Evolutionary conservation across 2,797 vertebrate species (phyloP).

Genomic region (Pipistrellus pipistrellus): DNA sequence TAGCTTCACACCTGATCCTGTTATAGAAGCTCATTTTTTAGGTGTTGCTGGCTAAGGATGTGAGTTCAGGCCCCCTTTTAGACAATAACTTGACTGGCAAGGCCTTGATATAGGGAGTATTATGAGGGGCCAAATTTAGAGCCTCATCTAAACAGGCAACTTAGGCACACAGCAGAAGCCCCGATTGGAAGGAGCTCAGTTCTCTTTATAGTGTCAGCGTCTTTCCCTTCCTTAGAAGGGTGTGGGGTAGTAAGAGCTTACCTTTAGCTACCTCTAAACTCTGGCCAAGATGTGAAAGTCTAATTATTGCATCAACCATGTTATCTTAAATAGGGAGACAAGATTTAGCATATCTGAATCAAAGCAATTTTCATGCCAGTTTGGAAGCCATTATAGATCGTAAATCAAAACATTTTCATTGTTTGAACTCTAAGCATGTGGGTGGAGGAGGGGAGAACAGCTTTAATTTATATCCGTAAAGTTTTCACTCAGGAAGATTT

Average conservation of each 20-base stretch:
- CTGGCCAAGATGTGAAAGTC: background rate
- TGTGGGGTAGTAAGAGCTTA: background rate
- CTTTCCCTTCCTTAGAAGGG: background rate
- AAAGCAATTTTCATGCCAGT: constrained; percentile 3
- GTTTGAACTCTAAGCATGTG: background rate
- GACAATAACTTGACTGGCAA: background rate
- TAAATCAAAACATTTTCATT: constrained; percentile 36
- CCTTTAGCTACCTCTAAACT: background rate
- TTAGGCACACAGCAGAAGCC: background rate
- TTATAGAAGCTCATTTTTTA: constrained; percentile 21
- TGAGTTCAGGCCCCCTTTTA: background rate
- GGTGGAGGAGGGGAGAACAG: background rate
- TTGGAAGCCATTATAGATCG: constrained; percentile 10
- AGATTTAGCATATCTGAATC: constrained; percentile 33
- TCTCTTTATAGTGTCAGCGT: background rate
- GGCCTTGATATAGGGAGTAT: background rate
- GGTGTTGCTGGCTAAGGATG: background rate
- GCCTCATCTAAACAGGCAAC: background rate
- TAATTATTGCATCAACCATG: background rate
- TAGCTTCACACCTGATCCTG: background rate
- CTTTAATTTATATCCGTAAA: background rate
- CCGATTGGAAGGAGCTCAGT: background rate
- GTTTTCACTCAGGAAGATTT: constrained; percentile 4
- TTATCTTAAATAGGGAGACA: constrained; percentile 20
- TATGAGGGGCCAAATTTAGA: background rate